A percentile compares a stretch with the other conserved stretches of the same genome.
phyloP scores from a whole-genome alignment of 92 coral and sea anemone genomes.

The Heteractis magnifica region DNA sequence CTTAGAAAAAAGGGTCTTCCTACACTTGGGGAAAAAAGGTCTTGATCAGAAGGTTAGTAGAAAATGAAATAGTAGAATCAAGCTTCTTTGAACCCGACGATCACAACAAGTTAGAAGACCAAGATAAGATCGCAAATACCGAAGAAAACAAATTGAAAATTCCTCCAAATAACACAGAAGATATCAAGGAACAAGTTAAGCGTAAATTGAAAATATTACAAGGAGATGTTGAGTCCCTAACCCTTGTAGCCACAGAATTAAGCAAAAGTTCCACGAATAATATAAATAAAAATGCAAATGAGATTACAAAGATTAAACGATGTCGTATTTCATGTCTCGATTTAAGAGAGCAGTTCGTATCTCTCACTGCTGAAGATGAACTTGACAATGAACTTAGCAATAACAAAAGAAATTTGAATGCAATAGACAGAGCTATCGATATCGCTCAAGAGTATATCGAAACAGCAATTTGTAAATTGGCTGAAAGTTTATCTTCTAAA shows the following conservation, averaged over 20 bases:
- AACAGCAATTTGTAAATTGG: conserved; percentile 1
- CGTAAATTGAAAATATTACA: conserved; percentile 9
- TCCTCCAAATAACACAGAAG: neutral
- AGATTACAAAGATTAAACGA: conserved; percentile 23
- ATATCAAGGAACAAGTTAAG: neutral
- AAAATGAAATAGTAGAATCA: neutral
- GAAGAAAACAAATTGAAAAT: neutral
- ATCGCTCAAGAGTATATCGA: conserved; percentile 14
- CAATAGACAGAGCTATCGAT: conserved; percentile 20
- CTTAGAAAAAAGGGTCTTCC: neutral
- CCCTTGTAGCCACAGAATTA: neutral
- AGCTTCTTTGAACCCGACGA: neutral
- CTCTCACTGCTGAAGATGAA: conserved; percentile 16
- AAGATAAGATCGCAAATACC: neutral
- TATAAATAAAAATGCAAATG: conserved; percentile 21
- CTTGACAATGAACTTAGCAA: conserved; percentile 14
- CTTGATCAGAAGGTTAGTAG: neutral
- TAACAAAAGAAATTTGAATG: conserved; percentile 9
- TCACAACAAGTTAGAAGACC: neutral
- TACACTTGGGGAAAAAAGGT: neutral
- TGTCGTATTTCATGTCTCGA: conserved; percentile 9
- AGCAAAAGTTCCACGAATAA: conserved; percentile 8
- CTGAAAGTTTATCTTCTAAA: conserved; percentile 10
- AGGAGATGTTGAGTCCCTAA: conserved; percentile 5
- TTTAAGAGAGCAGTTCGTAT: conserved; percentile 10